phyloP scores from a whole-genome alignment of 2,888 invertebrate genomes.

The Ochropacha duplaris region DNA sequence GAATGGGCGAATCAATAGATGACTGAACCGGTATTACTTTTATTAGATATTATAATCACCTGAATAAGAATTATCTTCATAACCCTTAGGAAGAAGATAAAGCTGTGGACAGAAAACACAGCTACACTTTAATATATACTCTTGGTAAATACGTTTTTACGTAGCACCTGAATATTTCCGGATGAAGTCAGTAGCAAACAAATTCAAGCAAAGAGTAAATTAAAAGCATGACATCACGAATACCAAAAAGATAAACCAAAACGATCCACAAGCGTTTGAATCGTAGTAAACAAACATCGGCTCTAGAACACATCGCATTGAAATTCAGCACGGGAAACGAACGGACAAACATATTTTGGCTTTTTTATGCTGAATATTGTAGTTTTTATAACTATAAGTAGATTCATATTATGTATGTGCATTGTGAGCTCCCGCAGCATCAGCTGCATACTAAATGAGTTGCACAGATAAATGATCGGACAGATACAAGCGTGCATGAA shows the following conservation, averaged over 20 bases:
- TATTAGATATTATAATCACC: neutral
- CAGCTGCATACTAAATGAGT: constrained; percentile 18
- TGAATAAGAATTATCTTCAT: no score
- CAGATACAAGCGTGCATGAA: constrained; percentile 23
- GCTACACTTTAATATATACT: no score
- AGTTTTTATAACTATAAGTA: constrained; percentile 6
- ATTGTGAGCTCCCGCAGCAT: constrained; percentile 9
- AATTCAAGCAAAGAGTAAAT: neutral
- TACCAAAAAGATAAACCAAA: neutral
- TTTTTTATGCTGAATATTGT: constrained; percentile 34
- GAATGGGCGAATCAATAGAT: constrained; percentile 24
- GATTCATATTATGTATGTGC: constrained; percentile 14
- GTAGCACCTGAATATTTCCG: no score
- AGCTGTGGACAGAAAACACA: no score
- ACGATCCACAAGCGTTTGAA: neutral
- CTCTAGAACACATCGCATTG: constrained; percentile 22
- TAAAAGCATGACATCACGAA: neutral
- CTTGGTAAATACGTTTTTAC: no score
- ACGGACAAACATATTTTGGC: constrained; percentile 34
- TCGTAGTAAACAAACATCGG: constrained; percentile 11
- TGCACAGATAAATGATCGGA: constrained; percentile 27
- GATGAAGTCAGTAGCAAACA: no score
- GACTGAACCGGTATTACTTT: constrained; percentile 14
- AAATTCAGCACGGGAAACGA: constrained; percentile 22
- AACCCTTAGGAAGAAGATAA: no score